A percentile compares a stretch with the other conserved stretches of the same genome.
Evolutionary conservation across 2,113 vertebrate species (phyloP).

Genomic region (Aegithalos caudatus): DNA sequence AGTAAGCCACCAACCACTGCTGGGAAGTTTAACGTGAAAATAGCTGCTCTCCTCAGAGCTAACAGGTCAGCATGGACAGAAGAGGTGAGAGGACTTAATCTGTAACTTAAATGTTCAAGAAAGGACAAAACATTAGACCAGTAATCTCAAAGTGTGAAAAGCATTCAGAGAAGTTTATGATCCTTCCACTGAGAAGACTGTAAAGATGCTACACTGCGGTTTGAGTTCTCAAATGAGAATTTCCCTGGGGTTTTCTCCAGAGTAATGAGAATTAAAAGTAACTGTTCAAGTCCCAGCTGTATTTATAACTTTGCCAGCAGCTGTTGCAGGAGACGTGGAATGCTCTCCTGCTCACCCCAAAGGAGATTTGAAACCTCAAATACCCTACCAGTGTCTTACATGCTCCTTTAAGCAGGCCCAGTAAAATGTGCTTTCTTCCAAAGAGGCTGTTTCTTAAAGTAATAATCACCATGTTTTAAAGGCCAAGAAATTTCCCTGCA

Average conservation of each 20-base stretch:
- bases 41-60: neutral
- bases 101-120: neutral
- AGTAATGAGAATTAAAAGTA: neutral
- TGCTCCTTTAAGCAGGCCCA: neutral
- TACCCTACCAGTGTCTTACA: neutral
- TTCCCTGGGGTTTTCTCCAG: constrained; percentile 8
- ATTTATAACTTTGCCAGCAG: neutral
- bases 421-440: neutral
- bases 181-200: neutral
- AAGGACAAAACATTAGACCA: neutral
- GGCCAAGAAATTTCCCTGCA: neutral
- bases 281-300: neutral
- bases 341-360: neutral
- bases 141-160: neutral
- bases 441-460: neutral
- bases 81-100: neutral
- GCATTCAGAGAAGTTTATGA: neutral
- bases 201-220: neutral
- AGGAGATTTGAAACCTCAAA: neutral
- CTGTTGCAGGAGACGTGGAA: neutral
- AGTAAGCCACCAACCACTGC: neutral
- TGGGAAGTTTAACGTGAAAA: neutral
- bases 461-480: neutral
- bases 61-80: neutral
- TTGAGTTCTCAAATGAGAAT: neutral